Evolutionary conservation across 2,797 vertebrate genomes (phyloP).

Genomic region (Argentina silus): DNA sequence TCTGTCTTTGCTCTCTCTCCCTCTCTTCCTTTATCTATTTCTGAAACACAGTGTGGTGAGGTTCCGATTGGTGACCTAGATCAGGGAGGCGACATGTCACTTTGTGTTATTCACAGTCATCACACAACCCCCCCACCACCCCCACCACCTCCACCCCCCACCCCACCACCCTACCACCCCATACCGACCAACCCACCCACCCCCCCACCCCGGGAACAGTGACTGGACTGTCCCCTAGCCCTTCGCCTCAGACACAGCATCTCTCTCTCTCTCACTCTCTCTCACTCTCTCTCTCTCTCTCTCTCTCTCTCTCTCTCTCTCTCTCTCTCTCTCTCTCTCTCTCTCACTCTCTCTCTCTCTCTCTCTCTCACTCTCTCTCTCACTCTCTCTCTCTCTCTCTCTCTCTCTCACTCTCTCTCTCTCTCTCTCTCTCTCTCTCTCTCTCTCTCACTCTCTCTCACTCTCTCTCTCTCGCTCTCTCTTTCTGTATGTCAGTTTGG

Average conservation of each 20-base stretch:
- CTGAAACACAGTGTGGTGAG: slow-evolving; percentile 6
- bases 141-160: slow-evolving; percentile 4
- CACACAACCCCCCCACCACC: slow-evolving; percentile 10
- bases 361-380: neutral
- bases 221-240: slow-evolving; percentile 5
- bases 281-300: neutral
- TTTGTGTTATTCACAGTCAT: slow-evolving; percentile 50
- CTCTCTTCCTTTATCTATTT: neutral
- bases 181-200: neutral
- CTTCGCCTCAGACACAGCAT: neutral
- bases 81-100: slow-evolving; percentile 54
- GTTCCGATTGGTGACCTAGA: slow-evolving; percentile 60
- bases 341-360: neutral
- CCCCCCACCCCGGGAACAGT: neutral
- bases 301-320: neutral
- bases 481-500: too few species aligned
- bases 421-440: neutral
- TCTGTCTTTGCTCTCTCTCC: neutral
- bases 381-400: neutral
- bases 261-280: neutral
- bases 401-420: neutral
- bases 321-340: neutral
- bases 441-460: neutral
- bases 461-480: neutral
- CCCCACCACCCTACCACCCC: neutral